These are phyloP conservation scores for Parnassius glacialis DNA, from an alignment of 2,888 invertebrate genomes.

Conservation along the genomic window DNA sequence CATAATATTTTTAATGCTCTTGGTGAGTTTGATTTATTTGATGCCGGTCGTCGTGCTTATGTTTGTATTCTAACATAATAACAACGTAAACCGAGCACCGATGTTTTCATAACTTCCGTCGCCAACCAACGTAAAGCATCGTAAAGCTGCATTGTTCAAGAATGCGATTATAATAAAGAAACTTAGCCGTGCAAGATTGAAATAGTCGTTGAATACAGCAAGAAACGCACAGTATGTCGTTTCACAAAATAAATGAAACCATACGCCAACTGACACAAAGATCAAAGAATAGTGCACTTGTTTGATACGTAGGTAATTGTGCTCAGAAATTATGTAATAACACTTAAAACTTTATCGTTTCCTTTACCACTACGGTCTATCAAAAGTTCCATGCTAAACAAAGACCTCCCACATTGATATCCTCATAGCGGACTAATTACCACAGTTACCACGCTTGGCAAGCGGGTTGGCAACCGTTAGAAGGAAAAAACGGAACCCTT, in stretches of 20 bases:
- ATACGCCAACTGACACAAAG: conserved; percentile 23
- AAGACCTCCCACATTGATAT: too few relatives aligned
- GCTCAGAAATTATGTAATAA: conserved; percentile 2
- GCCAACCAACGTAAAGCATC: conserved; percentile 45
- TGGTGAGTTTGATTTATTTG: conserved; percentile 37
- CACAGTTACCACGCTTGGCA: too few relatives aligned
- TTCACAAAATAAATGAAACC: conserved; percentile 11
- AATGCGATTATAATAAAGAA: conserved; percentile 53
- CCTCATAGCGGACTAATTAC: too few relatives aligned
- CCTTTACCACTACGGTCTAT: too few relatives aligned
- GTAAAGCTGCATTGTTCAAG: conserved; percentile 58
- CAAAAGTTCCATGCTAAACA: too few relatives aligned
- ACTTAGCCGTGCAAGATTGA: conserved; percentile 39
- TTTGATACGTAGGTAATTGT: not conserved
- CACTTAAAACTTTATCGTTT: conserved; percentile 8
- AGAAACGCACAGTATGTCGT: conserved; percentile 32
- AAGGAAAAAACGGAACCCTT: too few relatives aligned
- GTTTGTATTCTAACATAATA: conserved; percentile 36
- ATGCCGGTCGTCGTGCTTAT: conserved; percentile 33
- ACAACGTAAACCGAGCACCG: conserved; percentile 47
- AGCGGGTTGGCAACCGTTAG: too few relatives aligned
- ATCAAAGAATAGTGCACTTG: not conserved
- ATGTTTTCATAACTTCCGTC: conserved; percentile 62
- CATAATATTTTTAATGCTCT: conserved; percentile 27
- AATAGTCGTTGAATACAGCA: conserved; percentile 39